Evolutionary conservation across 1,140 invertebrate species (phyloP).

Genomic region (Heliconius hermathena): DNA sequence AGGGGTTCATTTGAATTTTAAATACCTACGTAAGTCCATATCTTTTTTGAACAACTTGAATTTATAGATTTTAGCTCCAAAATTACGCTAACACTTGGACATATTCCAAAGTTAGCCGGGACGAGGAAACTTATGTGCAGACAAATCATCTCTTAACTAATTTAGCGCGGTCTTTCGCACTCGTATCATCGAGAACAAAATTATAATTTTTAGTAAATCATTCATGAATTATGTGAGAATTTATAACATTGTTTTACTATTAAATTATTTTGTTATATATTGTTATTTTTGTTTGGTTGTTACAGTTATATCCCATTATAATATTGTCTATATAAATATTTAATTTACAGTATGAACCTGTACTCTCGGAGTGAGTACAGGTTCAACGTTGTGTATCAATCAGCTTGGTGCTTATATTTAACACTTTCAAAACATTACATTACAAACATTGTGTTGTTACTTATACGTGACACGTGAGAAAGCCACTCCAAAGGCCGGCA

Average conservation of each 20-base stretch:
- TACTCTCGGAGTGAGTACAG: no score
- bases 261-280: no score
- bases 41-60: slow-evolving; percentile 21
- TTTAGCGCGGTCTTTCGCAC: slow-evolving; percentile 9
- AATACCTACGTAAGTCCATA: slow-evolving; percentile 31
- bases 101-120: slow-evolving; percentile 54
- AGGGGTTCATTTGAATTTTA: slow-evolving; percentile 39
- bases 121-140: slow-evolving; percentile 43
- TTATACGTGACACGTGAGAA: background rate
- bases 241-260: no score
- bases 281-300: no score
- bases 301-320: background rate
- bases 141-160: slow-evolving; percentile 45
- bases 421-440: background rate
- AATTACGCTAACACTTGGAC: slow-evolving; percentile 59
- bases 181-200: background rate
- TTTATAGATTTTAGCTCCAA: slow-evolving; percentile 53
- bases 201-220: background rate
- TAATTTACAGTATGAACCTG: no score
- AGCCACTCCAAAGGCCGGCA: background rate
- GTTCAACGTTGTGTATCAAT: no score
- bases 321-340: background rate
- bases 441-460: background rate
- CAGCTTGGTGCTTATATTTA: background rate
- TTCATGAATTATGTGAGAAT: background rate